Evolutionary conservation across 1,140 invertebrate species (phyloP), one percentile per base, ranked within the genome.

Genomic region (Maconellicoccus hirsutus): DNA sequence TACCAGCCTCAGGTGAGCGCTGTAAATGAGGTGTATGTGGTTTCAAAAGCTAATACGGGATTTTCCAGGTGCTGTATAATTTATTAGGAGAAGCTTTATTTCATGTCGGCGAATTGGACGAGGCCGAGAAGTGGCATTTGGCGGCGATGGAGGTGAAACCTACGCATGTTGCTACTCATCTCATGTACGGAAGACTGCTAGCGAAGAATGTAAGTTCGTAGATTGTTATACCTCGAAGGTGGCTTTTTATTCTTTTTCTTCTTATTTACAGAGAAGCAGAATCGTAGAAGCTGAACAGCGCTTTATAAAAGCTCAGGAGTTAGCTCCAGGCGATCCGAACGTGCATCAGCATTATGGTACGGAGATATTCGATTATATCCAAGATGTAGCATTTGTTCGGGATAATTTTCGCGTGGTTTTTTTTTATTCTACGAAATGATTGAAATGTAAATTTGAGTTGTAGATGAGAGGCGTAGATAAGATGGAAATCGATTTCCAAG

Each of bases 141-240:
- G 81, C 84, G 74, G 84, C 86, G 0, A 77, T 87, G 7, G 77
- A 79, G 39, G 80, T 78, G 4, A 87, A 87, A 77, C 81, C 84
- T 12, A 84, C 86, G 76, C 86, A 87, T 75, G 80, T 86, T 21
- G 85, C 86, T 1, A 85, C 86, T 19, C 91, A 96, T 79, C 84
- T 96, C 69, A 94, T 92, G 59, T 92, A 95, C 77, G 94, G 92
- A 52, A 93, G 94, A 80, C 86, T 96, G 70, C 82, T 94, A 23
- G 89, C 92, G 39, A 88, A 88, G 82, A 92, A 93, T 85, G 93
- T 95, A 84, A 87, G 88, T 84, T 10, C 26, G 29, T 10, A 0
- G 26, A 0, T 23, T 25, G 12, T 10, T 69, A 3, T 19, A 10
- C n/a, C n/a, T 42, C 8, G 8, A 42, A 42, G n/a, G 8, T 10